Percentiles rank a stretch among this genome's conserved stretches.
These are phyloP conservation scores for Scortum barcoo DNA, from an alignment of 2,113 vertebrate genomes.

Conservation along the genomic window DNA sequence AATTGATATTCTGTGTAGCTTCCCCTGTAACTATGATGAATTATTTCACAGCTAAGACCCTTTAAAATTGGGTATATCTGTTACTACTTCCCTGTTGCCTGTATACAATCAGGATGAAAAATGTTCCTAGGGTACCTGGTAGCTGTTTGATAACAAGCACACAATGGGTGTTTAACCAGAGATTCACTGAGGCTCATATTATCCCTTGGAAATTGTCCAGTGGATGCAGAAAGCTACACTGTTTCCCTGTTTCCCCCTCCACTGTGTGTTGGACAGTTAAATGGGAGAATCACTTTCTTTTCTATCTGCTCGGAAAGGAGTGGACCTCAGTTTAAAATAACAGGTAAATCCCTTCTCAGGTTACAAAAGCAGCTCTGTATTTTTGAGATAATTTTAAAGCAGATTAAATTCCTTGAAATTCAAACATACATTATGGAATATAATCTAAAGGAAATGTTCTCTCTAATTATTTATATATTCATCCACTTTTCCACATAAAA, in stretches of 20 bases:
- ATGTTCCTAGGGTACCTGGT: slow-evolving; percentile 23
- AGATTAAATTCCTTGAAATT: not conserved
- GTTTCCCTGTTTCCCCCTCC: not conserved
- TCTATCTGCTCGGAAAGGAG: slow-evolving; percentile 4
- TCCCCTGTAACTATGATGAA: not conserved
- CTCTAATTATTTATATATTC: not conserved
- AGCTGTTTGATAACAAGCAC: slow-evolving; percentile 19
- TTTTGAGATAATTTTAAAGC: not conserved
- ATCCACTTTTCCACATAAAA: not conserved
- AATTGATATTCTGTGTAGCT: not conserved
- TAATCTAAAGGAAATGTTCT: not conserved
- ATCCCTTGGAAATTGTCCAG: not conserved
- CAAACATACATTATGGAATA: not conserved
- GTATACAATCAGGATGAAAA: slow-evolving; percentile 28
- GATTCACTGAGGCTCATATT: slow-evolving; percentile 7
- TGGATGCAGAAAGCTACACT: not conserved
- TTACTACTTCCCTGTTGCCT: not conserved
- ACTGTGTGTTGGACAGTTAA: slow-evolving; percentile 8
- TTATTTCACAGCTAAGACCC: not conserved
- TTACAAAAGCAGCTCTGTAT: not conserved
- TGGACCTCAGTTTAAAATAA: not conserved
- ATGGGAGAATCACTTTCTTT: slow-evolving; percentile 34
- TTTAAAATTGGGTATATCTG: not conserved
- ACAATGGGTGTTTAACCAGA: slow-evolving; percentile 46
- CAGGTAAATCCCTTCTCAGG: not conserved